These are phyloP conservation scores for Scaptomyza parva DNA, from an alignment of 2,888 invertebrate species.

Conservation along the genomic window DNA sequence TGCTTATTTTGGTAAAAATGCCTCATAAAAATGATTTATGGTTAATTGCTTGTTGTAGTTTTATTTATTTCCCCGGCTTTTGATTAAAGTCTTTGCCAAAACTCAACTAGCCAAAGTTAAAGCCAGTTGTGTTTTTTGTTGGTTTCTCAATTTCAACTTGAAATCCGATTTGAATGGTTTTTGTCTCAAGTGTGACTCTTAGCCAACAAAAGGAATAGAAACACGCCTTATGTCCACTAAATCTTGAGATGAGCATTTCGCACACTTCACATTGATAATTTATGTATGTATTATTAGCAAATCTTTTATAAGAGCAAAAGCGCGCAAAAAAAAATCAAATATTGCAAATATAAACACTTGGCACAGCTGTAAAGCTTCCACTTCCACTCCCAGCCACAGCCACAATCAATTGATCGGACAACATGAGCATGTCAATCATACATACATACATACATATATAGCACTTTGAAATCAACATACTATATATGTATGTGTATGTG, in stretches of 20 bases:
- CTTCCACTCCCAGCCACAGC: conserved; percentile 52
- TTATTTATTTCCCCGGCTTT: neutral
- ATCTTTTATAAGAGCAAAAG: conserved; percentile 22
- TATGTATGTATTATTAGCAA: conserved; percentile 19
- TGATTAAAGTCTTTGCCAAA: neutral
- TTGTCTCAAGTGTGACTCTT: neutral
- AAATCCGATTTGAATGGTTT: neutral
- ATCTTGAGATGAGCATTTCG: conserved; percentile 25
- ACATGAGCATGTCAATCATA: conserved; percentile 60
- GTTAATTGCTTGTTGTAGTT: conserved; percentile 53
- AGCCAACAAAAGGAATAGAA: too few relatives aligned
- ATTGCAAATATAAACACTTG: conserved; percentile 52
- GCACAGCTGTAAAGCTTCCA: conserved; percentile 31
- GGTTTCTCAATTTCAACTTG: neutral
- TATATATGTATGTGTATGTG: conserved; percentile 24
- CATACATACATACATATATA: conserved; percentile 10
- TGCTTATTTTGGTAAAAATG: conserved; percentile 63
- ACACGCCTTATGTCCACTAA: conserved; percentile 33
- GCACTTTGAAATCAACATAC: conserved; percentile 51
- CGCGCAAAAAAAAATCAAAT: too few relatives aligned
- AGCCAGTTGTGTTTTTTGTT: neutral
- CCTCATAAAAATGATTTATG: conserved; percentile 82
- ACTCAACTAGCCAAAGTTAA: too few relatives aligned
- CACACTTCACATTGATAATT: conserved; percentile 31
- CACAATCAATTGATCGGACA: conserved; percentile 48